These are phyloP conservation scores for Rhinophrynus dorsalis DNA, from an alignment of 2,797 vertebrate genomes.

Conservation along the genomic window DNA sequence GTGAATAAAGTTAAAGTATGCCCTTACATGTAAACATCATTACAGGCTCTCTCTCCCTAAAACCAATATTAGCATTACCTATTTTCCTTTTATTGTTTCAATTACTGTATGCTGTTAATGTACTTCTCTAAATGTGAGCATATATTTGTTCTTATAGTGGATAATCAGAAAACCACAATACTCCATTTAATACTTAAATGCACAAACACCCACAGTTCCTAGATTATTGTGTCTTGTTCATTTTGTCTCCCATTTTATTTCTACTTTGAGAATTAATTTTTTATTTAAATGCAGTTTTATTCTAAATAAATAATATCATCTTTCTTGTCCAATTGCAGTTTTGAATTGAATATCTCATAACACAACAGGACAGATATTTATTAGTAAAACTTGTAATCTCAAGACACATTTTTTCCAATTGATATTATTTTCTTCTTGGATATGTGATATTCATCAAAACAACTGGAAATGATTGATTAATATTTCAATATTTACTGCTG, in stretches of 20 bases:
- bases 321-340: neutral
- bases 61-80: neutral
- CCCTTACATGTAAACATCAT: neutral
- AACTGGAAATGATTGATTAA: too few relatives aligned
- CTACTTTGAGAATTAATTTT: neutral
- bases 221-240: neutral
- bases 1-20: neutral
- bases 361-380: too few relatives aligned
- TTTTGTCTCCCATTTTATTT: neutral
- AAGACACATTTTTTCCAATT: too few relatives aligned
- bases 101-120: conserved; percentile 1
- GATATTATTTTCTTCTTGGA: too few relatives aligned
- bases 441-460: too few relatives aligned
- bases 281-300: neutral
- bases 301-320: neutral
- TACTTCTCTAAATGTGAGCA: neutral
- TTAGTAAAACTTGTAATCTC: too few relatives aligned
- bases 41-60: neutral
- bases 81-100: conserved; percentile 4
- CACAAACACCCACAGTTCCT: neutral
- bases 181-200: neutral
- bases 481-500: too few relatives aligned
- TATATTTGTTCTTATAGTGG: neutral
- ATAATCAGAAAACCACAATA: conserved; percentile 2
- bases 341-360: too few relatives aligned